phyloP scores from a whole-genome alignment of 2,113 vertebrate species.

The Dunckerocampus dactyliophorus region DNA sequence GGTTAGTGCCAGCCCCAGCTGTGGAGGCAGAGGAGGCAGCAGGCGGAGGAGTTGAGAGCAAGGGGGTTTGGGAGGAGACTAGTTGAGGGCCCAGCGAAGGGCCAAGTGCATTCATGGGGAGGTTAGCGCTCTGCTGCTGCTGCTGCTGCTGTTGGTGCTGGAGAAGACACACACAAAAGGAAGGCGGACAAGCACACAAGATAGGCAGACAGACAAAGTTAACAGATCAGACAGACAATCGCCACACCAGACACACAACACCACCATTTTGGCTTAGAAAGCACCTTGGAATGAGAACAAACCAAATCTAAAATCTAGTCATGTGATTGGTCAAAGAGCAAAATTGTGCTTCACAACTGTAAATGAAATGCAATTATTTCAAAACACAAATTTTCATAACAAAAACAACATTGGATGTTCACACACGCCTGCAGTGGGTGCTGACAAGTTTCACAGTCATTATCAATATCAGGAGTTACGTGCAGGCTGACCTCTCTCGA shows the following conservation, averaged over 20 bases:
- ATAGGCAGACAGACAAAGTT: slow-evolving; percentile 42
- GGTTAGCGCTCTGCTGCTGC: slow-evolving; percentile 85
- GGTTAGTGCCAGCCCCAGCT: slow-evolving; percentile 73
- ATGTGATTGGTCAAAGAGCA: slow-evolving; percentile 25
- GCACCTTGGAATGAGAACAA: slow-evolving; percentile 22
- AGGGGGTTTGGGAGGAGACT: slow-evolving; percentile 83
- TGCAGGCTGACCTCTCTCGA: not conserved
- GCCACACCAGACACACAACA: slow-evolving; percentile 40
- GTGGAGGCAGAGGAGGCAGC: slow-evolving; percentile 60
- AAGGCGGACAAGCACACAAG: slow-evolving; percentile 20
- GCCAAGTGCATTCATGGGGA: slow-evolving; percentile 86
- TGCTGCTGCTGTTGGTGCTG: slow-evolving; percentile 64
- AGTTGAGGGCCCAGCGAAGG: slow-evolving; percentile 79
- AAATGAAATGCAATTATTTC: not conserved
- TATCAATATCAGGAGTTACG: not conserved
- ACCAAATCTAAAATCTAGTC: slow-evolving; percentile 27
- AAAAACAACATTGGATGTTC: not conserved
- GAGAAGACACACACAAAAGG: slow-evolving; percentile 51
- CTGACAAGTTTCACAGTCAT: not conserved
- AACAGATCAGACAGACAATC: slow-evolving; percentile 30
- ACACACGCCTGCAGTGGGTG: not conserved
- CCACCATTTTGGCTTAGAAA: slow-evolving; percentile 33
- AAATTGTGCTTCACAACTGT: not conserved
- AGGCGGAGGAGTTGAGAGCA: slow-evolving; percentile 81
- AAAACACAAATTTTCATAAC: not conserved